Evolutionary conservation across 2,888 invertebrate species (phyloP).

Genomic region (Drosophila parthenogenetica): DNA sequence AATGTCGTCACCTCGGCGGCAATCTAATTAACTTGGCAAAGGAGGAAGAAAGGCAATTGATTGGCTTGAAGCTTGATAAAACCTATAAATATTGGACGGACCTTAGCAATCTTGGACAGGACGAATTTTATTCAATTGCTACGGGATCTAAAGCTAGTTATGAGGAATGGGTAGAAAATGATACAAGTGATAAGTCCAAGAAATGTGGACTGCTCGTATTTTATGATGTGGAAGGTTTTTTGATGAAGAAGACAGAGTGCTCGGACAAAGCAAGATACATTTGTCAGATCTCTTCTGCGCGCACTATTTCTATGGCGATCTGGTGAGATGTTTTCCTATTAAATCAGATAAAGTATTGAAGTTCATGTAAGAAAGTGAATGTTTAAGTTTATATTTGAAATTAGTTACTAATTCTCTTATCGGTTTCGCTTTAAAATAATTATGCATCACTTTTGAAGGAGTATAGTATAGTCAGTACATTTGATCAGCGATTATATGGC

Average conservation of each 20-base stretch:
- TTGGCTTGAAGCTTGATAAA: slow-evolving; percentile 13
- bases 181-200: background rate
- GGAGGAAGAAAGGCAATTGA: slow-evolving; percentile 6
- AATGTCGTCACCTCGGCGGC: slow-evolving; percentile 32
- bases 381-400: too few relatives aligned
- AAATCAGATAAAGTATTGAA: too few relatives aligned
- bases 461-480: too few relatives aligned
- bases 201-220: slow-evolving; percentile 31
- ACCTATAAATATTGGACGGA: slow-evolving; percentile 39
- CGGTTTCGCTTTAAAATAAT: too few relatives aligned
- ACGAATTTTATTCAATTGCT: slow-evolving; percentile 31
- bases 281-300: slow-evolving; percentile 34
- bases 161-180: slow-evolving; percentile 11
- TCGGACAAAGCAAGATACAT: slow-evolving; percentile 19
- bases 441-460: too few relatives aligned
- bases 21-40: slow-evolving; percentile 28
- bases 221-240: slow-evolving; percentile 22
- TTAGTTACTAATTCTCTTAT: too few relatives aligned
- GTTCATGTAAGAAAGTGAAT: too few relatives aligned
- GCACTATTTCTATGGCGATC: slow-evolving; percentile 37
- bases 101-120: slow-evolving; percentile 40
- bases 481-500: too few relatives aligned
- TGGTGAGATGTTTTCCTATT: slow-evolving; percentile 18
- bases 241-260: slow-evolving; percentile 30
- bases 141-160: slow-evolving; percentile 23